phyloP scores from a whole-genome alignment of 2,888 invertebrate species.

The Rhorus exstirpatorius region DNA sequence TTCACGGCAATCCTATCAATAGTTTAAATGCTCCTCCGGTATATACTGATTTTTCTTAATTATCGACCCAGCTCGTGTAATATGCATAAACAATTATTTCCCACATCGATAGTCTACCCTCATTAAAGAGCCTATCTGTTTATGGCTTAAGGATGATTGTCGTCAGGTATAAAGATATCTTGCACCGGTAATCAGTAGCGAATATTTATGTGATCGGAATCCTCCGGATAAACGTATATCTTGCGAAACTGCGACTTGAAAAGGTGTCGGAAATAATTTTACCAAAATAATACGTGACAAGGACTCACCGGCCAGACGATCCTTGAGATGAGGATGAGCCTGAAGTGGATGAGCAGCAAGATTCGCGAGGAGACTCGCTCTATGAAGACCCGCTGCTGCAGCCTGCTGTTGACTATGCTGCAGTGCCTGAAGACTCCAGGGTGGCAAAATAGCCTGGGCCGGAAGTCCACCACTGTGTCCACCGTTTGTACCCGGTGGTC shows the following conservation, averaged over 20 bases:
- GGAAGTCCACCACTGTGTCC: slow-evolving; percentile 76
- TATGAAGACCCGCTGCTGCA: slow-evolving; percentile 83
- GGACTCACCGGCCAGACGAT: slow-evolving; percentile 83
- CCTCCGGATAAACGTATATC: no score
- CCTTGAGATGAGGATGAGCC: slow-evolving; percentile 84
- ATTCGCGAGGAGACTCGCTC: slow-evolving; percentile 84
- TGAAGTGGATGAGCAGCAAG: slow-evolving; percentile 84
- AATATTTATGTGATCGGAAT: no score
- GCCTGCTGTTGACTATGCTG: slow-evolving; percentile 83
- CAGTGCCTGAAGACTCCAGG: slow-evolving; percentile 83
- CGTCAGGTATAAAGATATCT: not conserved
- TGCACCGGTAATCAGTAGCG: not conserved
- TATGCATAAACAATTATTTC: not conserved
- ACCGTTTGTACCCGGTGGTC: slow-evolving; percentile 88
- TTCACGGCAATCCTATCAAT: slow-evolving; percentile 2
- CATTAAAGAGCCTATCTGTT: slow-evolving; percentile 1
- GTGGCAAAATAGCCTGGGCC: slow-evolving; percentile 79
- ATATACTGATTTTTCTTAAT: slow-evolving; percentile 13
- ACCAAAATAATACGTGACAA: slow-evolving; percentile 26
- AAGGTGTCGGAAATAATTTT: not conserved
- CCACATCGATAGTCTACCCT: slow-evolving; percentile 1
- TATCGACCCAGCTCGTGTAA: not conserved
- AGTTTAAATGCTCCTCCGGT: no score
- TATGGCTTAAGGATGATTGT: not conserved
- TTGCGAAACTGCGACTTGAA: not conserved